Conservation (phyloP, 2,113 vertebrate species). For the Sisor rabdophorus region DNA sequence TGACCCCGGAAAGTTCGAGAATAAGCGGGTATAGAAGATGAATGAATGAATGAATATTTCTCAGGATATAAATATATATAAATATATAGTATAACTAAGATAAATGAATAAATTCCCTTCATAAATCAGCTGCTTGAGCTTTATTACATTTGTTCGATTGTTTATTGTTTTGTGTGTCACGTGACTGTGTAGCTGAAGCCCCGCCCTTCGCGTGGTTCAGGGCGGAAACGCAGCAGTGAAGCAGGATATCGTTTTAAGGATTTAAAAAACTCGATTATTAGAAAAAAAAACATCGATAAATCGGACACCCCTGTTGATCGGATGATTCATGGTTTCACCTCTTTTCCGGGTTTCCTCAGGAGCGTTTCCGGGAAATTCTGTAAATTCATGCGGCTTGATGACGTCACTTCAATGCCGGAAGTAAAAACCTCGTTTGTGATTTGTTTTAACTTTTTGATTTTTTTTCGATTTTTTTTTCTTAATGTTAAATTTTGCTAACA, state of each 20-base stretch:
- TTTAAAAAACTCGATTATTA: neutral
- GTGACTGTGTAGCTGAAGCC: neutral
- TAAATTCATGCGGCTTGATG: conserved; percentile 1
- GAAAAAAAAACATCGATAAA: neutral
- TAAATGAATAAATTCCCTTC: no score
- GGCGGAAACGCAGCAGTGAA: neutral
- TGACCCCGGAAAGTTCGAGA: no score
- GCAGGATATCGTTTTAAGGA: neutral
- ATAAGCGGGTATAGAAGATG: no score
- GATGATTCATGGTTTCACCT: neutral
- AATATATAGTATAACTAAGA: no score
- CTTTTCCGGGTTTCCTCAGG: no score
- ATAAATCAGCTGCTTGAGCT: no score
- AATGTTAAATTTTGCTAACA: no score
- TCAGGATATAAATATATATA: no score
- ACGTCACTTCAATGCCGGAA: conserved; percentile 1
- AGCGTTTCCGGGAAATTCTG: neutral
- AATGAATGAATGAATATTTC: no score
- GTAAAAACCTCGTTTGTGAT: neutral
- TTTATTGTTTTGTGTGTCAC: neutral
- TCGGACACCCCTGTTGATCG: neutral
- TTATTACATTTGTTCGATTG: no score
- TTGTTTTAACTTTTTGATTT: neutral
- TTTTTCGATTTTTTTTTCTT: no score
- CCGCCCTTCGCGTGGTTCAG: neutral